Evolutionary conservation across 2,113 vertebrate genomes (phyloP), one percentile per base, ranked within the genome.

Genomic region (Microtus richardsoni): DNA sequence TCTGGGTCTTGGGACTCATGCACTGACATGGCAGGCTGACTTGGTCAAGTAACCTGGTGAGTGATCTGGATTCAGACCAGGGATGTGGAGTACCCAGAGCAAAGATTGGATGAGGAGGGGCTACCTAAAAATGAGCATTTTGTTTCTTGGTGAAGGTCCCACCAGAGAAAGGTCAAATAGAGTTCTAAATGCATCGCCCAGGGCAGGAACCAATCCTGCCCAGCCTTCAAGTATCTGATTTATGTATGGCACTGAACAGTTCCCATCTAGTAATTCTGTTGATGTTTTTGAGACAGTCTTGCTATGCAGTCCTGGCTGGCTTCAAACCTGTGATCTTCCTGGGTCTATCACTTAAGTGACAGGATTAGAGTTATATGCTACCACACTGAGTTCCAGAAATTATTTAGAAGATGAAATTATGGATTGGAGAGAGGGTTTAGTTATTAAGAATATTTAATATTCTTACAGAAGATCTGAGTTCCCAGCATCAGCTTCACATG

Each of bases 11-110:
- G 39, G 78, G 41, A 7, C 17, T 58, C 54, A 68, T 26, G 66
- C 0, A 78, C 41, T 78, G 33, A 44, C 19, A 79, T 49, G 49
- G n/a, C 60, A 90, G 85, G 71, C 5, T 49, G 71, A 90, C 19
- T 24, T 13, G 36, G n/a, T 52, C n/a, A 96, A 93, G 75, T 88
- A 73, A 58, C 36, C 44, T 95, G 16, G 10, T 36, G 79, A 88
- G n/a, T 44, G 52, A 52, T 44, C 49, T 85, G 39, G 47, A 88
- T 74, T 41, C 85, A 83, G 94, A 30, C 47, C 49, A 78, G 41
- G 54, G 91, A 82, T 83, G 75, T 19, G 36, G 41, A 93, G 87
- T n/a, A 22, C 6, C 30, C 33, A 88, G 19, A 93, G 66, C 24
- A 47, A 24, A 68, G n/a, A 66, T 77, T 83, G 79, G 80, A 60